A percentile compares a stretch with the other conserved stretches of the same genome.
phyloP scores from a whole-genome alignment of 2,888 invertebrate genomes.

The Tetranychus piercei region DNA sequence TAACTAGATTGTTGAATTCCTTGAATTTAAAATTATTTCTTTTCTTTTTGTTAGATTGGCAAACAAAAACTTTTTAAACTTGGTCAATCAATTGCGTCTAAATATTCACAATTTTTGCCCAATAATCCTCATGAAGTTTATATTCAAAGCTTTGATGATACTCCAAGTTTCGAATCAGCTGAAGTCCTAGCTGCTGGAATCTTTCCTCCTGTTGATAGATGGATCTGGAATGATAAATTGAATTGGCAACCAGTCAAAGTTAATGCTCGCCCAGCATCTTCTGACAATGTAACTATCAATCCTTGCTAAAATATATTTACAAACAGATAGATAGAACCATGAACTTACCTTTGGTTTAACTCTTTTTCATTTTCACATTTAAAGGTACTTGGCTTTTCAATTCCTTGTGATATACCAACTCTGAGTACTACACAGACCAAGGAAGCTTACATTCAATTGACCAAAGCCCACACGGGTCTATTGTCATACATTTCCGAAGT shows the following conservation, averaged over 20 bases:
- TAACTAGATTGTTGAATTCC: background rate
- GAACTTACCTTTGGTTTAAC: background rate
- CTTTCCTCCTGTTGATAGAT: constrained; percentile 20
- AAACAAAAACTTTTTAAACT: constrained; percentile 20
- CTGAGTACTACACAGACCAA: background rate
- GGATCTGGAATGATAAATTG: constrained; percentile 18
- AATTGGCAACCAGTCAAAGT: constrained; percentile 23
- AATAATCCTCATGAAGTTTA: constrained; percentile 18
- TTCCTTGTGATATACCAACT: background rate
- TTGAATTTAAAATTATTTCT: background rate
- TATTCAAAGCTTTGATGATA: constrained; percentile 20
- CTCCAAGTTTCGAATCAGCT: constrained; percentile 21
- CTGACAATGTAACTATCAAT: constrained; percentile 12
- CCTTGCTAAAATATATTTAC: background rate
- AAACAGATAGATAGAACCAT: background rate
- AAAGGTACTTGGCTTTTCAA: background rate
- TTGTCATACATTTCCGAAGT: background rate
- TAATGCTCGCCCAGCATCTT: constrained; percentile 17
- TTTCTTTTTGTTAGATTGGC: constrained; percentile 16
- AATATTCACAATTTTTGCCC: constrained; percentile 19
- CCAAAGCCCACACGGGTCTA: background rate
- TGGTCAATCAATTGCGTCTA: constrained; percentile 19
- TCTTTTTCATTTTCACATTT: background rate
- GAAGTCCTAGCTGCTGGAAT: constrained; percentile 21
- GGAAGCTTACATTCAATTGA: background rate